phyloP scores from a whole-genome alignment of 35 echinoderm and acorn worm species.

The Ophioderma brevispina region DNA sequence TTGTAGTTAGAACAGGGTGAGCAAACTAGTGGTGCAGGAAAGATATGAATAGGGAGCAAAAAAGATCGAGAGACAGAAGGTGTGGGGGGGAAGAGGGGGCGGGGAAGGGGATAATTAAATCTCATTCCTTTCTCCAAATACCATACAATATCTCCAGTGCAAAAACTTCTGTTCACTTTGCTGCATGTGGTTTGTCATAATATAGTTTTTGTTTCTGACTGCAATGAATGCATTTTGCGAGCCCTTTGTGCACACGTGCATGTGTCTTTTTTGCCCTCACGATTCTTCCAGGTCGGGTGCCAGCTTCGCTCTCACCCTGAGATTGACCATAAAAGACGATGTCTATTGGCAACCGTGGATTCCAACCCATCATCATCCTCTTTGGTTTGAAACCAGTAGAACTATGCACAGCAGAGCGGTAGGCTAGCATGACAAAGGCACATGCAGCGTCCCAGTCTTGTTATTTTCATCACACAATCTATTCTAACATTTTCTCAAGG shows the following conservation, averaged over 20 bases:
- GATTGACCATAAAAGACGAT: neutral
- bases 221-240: slow-evolving; percentile 9
- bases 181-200: neutral
- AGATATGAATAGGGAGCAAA: too few species aligned
- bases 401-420: slow-evolving; percentile 30
- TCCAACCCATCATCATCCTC: slow-evolving; percentile 45
- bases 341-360: slow-evolving; percentile 25
- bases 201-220: neutral
- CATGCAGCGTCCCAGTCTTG: slow-evolving; percentile 42
- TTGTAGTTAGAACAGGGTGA: too few species aligned
- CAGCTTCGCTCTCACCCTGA: neutral
- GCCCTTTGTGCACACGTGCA: neutral
- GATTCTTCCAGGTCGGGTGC: neutral
- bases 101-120: neutral
- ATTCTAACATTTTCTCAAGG: neutral
- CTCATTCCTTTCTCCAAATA: too few species aligned
- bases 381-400: slow-evolving; percentile 46
- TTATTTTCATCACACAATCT: slow-evolving; percentile 1
- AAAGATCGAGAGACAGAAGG: too few species aligned
- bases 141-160: neutral
- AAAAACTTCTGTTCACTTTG: neutral
- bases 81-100: too few species aligned
- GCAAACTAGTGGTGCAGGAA: too few species aligned
- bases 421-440: slow-evolving; percentile 28
- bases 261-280: neutral